These are phyloP conservation scores for Phrixothrix hirtus DNA, from an alignment of 2,888 invertebrate species.

Conservation along the genomic window DNA sequence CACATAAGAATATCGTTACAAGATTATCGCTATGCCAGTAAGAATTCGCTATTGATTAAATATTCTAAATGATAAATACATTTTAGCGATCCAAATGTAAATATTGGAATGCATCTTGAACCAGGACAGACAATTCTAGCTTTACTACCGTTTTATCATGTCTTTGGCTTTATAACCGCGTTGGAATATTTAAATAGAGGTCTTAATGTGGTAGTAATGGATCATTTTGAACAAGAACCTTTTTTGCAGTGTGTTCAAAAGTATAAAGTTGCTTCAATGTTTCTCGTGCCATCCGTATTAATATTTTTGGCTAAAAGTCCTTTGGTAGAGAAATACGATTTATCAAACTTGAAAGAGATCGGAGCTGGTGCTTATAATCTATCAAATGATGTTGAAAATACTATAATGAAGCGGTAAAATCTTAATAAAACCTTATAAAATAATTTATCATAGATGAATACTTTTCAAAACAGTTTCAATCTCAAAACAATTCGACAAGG, in stretches of 20 bases:
- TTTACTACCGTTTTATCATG: slow-evolving; percentile 1
- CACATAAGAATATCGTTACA: slow-evolving; percentile 63
- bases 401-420: slow-evolving; percentile 2
- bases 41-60: no score
- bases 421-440: no score
- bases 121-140: no score
- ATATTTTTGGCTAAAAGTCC: slow-evolving; percentile 79
- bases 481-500: slow-evolving; percentile 67
- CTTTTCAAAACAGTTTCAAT: slow-evolving; percentile 52
- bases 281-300: slow-evolving; percentile 56
- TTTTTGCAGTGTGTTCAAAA: slow-evolving; percentile 62
- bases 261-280: slow-evolving; percentile 40
- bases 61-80: no score
- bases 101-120: no score
- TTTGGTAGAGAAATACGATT: slow-evolving; percentile 69
- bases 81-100: no score
- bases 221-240: slow-evolving; percentile 69
- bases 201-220: slow-evolving; percentile 26
- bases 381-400: slow-evolving; percentile 62
- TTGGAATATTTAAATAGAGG: background rate
- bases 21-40: slow-evolving; percentile 28
- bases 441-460: no score
- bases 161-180: background rate
- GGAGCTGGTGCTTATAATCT: slow-evolving; percentile 78
- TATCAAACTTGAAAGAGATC: slow-evolving; percentile 67